Evolutionary conservation across 2,113 vertebrate species (phyloP).

Genomic region (Nipponia nippon): DNA sequence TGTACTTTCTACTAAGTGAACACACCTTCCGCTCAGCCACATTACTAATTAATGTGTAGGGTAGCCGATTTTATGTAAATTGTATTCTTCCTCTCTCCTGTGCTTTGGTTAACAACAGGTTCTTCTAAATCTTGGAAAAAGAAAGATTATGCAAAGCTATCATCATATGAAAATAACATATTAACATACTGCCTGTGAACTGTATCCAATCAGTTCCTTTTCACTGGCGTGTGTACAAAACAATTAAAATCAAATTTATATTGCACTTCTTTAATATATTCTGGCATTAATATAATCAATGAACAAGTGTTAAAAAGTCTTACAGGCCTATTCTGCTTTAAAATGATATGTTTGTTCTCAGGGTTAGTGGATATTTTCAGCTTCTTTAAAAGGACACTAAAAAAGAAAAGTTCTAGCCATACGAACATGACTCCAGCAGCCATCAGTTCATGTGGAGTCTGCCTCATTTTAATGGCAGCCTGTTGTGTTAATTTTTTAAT

Average conservation of each 20-base stretch:
- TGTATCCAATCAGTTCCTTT: slow-evolving; percentile 99
- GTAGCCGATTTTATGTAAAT: slow-evolving; percentile 98
- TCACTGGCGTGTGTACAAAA: slow-evolving; percentile 99
- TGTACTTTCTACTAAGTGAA: slow-evolving; percentile 97
- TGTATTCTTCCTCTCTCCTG: slow-evolving; percentile 89
- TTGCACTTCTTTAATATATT: slow-evolving; percentile 96
- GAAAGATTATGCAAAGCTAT: slow-evolving; percentile 98
- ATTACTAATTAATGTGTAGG: slow-evolving; percentile 99
- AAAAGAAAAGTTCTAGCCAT: neutral
- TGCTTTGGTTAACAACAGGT: slow-evolving; percentile 94
- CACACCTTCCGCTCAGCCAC: slow-evolving; percentile 96
- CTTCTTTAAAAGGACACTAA: slow-evolving; percentile 31
- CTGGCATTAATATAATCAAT: slow-evolving; percentile 94
- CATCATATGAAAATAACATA: slow-evolving; percentile 99
- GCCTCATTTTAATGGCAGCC: neutral
- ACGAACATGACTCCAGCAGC: neutral
- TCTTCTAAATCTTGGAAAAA: slow-evolving; percentile 90
- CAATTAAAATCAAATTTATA: slow-evolving; percentile 99
- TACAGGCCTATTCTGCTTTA: slow-evolving; percentile 86
- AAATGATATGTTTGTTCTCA: slow-evolving; percentile 75
- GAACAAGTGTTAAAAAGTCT: slow-evolving; percentile 91
- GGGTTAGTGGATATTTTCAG: slow-evolving; percentile 50
- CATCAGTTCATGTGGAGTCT: neutral
- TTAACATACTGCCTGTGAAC: slow-evolving; percentile 99
- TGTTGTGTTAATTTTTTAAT: neutral